Base-by-base conservation (phyloP, 2,113 vertebrate genomes). In the Sula dactylatra region DNA sequence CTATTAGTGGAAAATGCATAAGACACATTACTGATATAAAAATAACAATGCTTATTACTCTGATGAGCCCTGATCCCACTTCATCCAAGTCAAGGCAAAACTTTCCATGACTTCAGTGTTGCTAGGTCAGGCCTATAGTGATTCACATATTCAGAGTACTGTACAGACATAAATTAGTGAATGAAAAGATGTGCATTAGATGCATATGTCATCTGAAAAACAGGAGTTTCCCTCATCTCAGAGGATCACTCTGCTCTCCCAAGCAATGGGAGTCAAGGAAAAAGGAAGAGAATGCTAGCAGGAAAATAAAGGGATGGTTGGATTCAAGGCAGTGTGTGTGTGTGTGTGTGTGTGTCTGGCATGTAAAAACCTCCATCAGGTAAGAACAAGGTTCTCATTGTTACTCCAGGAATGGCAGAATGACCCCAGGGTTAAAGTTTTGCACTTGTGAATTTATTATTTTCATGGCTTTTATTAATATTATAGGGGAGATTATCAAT, bases 391-490 rank as follows among this genome's bases (percentile, higher is more conserved):
- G 42, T 67, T 90, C 84, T 94, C 45, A 45, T 89, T 49, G 4
- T 69, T 81, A 66, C n/a, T 90, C 76, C 82, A 88, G 47, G 47
- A 73, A 89, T 80, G 73, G 70, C 87, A 94, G 76, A 95, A 94
- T 61, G 79, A 90, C 59, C 67, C 83, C 55, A n/a, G 56, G 61
- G 58, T 88, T 94, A 64, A 90, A 91, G 81, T 86, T 96, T 96
- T 96, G 95, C 94, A 94, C 92, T 95, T 97, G 95, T 97, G 95
- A 91, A 94, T 92, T 88, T 40, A 73, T 74, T 76, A 82, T 91
- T 93, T 93, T 93, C 94, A 97, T 97, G 95, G 94, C 93, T 96
- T 97, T 96, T 92, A 56, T 83, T 52, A 83, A 74, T 62, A 66
- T 62, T 65, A 32, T 50, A 73, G 70, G 76, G 94, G 95, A 88